phyloP scores from a whole-genome alignment of 2,113 vertebrate species.

The Eubucco bourcierii region DNA sequence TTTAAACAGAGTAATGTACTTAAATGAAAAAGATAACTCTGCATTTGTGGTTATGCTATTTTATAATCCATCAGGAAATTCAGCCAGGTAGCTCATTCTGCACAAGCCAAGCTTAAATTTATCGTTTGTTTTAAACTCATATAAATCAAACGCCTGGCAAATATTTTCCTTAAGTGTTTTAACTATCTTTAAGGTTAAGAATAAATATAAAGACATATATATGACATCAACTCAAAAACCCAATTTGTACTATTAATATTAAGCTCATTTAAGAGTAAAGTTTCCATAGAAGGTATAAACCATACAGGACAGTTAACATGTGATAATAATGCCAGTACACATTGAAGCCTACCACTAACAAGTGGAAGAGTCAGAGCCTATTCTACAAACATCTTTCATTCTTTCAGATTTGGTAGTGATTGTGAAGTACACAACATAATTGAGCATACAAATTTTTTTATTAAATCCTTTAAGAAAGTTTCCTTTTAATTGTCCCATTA shows the following conservation, averaged over 20 bases:
- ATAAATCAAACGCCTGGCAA: constrained; percentile 49
- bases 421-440: constrained; percentile 55
- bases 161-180: constrained; percentile 12
- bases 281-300: constrained; percentile 31
- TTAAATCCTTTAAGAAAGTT: constrained; percentile 62
- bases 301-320: background rate
- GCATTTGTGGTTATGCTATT: background rate
- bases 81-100: background rate
- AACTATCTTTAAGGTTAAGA: constrained; percentile 47
- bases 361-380: background rate
- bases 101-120: constrained; percentile 28
- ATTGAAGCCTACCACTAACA: constrained; percentile 16
- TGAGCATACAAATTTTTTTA: constrained; percentile 49
- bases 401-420: constrained; percentile 40
- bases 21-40: constrained; percentile 20
- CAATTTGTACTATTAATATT: background rate
- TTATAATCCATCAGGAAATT: constrained; percentile 23
- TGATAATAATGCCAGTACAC: constrained; percentile 33
- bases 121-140: background rate
- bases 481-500: constrained; percentile 54
- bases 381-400: constrained; percentile 5
- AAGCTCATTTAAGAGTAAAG: constrained; percentile 29
- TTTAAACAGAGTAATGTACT: constrained; percentile 35
- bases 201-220: constrained; percentile 5
- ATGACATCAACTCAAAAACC: constrained; percentile 35